phyloP scores from a whole-genome alignment of 2,113 vertebrate genomes.

The Rhinoderma darwinii region DNA sequence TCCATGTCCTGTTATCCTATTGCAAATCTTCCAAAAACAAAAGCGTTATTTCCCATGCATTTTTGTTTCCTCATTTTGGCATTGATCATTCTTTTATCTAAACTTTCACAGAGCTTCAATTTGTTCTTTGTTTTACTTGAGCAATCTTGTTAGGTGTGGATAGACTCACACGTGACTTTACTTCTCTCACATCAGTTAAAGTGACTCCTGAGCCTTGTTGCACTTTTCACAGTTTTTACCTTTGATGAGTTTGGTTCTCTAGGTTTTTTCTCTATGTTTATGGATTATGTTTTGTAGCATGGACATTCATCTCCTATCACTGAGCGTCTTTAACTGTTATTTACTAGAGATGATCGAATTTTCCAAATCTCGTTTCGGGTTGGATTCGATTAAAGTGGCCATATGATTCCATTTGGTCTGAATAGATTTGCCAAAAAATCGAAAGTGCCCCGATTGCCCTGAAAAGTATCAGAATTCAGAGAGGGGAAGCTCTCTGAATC shows the following conservation, averaged over 20 bases:
- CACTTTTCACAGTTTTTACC: neutral
- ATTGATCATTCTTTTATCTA: constrained; percentile 31
- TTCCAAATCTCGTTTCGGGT: too few relatives aligned
- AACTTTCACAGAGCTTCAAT: constrained; percentile 19
- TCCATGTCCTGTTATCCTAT: neutral
- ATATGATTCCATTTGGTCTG: too few relatives aligned
- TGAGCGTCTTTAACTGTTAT: too few relatives aligned
- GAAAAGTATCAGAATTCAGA: too few relatives aligned
- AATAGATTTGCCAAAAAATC: too few relatives aligned
- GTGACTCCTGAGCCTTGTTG: neutral
- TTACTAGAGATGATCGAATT: too few relatives aligned
- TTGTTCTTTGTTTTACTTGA: constrained; percentile 22
- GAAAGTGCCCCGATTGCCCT: too few relatives aligned
- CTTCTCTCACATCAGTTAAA: neutral
- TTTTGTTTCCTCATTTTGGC: neutral
- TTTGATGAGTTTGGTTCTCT: neutral
- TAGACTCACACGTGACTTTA: constrained; percentile 2
- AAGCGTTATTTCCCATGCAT: neutral
- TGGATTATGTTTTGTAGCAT: too few relatives aligned
- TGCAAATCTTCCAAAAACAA: neutral
- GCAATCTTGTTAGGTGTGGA: constrained; percentile 31
- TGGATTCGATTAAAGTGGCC: too few relatives aligned
- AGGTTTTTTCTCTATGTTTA: neutral
- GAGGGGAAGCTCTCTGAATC: too few relatives aligned
- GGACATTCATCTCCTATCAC: too few relatives aligned